phyloP scores from a whole-genome alignment of 1,140 invertebrate species.

The Hyles euphorbiae region DNA sequence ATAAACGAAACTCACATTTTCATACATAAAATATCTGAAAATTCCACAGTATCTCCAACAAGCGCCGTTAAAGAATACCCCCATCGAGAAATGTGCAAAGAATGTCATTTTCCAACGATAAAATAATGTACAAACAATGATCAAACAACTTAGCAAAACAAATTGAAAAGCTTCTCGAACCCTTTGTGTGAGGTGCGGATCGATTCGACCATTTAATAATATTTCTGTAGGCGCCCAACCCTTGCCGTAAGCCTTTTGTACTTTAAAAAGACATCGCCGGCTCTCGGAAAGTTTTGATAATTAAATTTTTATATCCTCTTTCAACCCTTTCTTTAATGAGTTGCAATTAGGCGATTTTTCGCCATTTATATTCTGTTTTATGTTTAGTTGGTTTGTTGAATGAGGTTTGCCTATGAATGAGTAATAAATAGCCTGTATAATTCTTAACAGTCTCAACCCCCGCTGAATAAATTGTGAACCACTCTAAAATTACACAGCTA shows the following conservation, averaged over 20 bases:
- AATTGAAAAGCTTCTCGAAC: conserved; percentile 35
- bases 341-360: conserved; percentile 14
- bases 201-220: conserved; percentile 59
- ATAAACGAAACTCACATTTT: too few species aligned
- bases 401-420: too few species aligned
- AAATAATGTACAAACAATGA: conserved; percentile 26
- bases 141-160: conserved; percentile 37
- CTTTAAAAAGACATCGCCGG: conserved; percentile 29
- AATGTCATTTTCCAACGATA: conserved; percentile 2
- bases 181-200: conserved; percentile 45
- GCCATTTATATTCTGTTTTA: neutral
- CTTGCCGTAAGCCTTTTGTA: conserved; percentile 48
- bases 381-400: neutral
- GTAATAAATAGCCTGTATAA: too few species aligned
- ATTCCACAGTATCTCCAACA: too few species aligned
- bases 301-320: conserved; percentile 61
- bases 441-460: too few species aligned
- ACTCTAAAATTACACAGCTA: too few species aligned
- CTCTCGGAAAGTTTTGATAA: conserved; percentile 49
- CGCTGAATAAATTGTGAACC: too few species aligned
- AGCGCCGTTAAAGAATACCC: too few species aligned
- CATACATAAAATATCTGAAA: too few species aligned
- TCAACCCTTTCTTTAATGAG: conserved; percentile 38
- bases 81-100: too few species aligned
- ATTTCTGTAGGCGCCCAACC: conserved; percentile 48